A percentile compares a stretch with the other conserved stretches of the same genome.
These are phyloP conservation scores for Microcebus lehilahytsara DNA, from an alignment of 2,113 vertebrate genomes.

Conservation along the genomic window DNA sequence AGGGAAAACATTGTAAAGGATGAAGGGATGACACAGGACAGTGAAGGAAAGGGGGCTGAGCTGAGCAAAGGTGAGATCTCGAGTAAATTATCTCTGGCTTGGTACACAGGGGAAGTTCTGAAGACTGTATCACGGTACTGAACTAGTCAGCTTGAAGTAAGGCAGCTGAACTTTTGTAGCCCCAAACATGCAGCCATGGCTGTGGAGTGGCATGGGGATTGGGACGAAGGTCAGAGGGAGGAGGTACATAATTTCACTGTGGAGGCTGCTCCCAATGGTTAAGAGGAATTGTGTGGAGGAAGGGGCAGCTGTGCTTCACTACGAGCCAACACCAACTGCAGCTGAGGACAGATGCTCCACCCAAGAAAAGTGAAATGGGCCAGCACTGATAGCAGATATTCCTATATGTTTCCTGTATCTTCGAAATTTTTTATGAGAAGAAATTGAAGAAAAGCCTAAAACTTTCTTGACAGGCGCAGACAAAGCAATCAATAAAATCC, in stretches of 20 bases:
- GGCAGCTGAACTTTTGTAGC: background rate
- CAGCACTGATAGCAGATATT: too few relatives aligned
- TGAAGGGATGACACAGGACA: background rate
- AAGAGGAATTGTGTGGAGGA: background rate
- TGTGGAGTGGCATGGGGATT: background rate
- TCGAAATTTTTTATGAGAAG: background rate
- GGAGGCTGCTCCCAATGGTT: background rate
- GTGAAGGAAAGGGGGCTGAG: background rate
- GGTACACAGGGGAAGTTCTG: too few relatives aligned
- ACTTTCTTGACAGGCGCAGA: background rate
- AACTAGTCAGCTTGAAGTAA: background rate
- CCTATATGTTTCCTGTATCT: background rate
- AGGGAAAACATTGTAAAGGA: background rate
- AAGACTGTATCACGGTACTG: background rate
- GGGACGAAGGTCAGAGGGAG: background rate
- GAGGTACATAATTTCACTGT: background rate
- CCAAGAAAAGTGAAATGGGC: background rate
- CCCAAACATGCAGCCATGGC: background rate
- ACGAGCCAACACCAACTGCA: too few relatives aligned
- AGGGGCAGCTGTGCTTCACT: background rate
- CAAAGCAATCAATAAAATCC: background rate
- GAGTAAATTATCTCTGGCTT: background rate
- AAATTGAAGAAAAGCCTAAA: background rate
- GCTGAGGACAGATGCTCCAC: background rate
- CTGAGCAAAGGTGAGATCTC: background rate